Base-by-base conservation (phyloP, 2,888 invertebrate genomes). In the Diaphora mendica region DNA sequence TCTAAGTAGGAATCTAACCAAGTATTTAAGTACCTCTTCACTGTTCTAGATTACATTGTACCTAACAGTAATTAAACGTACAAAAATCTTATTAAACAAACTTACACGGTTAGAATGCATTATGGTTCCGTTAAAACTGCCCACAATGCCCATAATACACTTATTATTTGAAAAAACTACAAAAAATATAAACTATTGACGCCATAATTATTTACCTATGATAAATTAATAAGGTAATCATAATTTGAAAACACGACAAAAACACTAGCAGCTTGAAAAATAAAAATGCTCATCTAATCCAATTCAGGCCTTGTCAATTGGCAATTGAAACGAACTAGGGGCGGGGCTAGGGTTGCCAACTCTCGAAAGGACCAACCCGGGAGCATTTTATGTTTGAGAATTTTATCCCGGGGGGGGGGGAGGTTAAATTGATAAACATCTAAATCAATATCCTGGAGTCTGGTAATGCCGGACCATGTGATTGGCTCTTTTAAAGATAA, bases 21-120 rank as follows among this genome's bases (percentile, higher is more conserved):
- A 66, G 59, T 74, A 78, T 68, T 8, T 23, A 23, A 23, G 35
- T 64, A 75, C 26, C 68, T 70, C 7, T 62, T 62, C 5, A 30
- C 17, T 30, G 30, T 30, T 7, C 17, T 62, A 2, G 62, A 30
- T 30, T 62, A 26, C 13, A 59, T 59, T 59, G 26, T 33, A 33
- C 33, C 33, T n/a, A 11, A 26, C 26, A 4, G 55, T 26, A 55
- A 55, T n/a, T 2, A 59, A 51, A 55, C 8, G n/a, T 9, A 75
- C 71, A 69, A 68, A 75, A 51, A 73, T 72, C 70, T 55, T 66
- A 74, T 72, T 64, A 68, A 65, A 55, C 55, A 64, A 55, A 68
- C 72, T 68, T 69, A 71, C 73, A 76, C 68, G 77, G 74, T 82
- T 64, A 26, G 65, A 72, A 72, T 20, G 7, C 20, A 20, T 44